Base-by-base conservation (phyloP, 1,140 invertebrate genomes). In the Lysiphlebus fabarum region DNA sequence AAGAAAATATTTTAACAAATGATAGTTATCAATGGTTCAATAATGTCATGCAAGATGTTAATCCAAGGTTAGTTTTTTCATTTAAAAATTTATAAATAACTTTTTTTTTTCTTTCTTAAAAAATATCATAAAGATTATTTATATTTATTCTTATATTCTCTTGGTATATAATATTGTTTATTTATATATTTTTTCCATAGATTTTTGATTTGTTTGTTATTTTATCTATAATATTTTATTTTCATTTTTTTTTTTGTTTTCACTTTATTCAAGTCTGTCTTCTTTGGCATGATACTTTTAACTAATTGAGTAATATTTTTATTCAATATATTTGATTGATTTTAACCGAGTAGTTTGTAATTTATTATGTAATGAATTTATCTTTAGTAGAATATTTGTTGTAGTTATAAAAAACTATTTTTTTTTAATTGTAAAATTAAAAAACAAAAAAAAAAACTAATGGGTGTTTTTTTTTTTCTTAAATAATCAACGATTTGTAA, bases 1-100 rank as follows among this genome's bases (percentile, higher is more conserved):
- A 68, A 34, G 67, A 65, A 7, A 66, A 65, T 12, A 67, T 62
- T 1, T 53, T 73, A 37, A 62, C 69, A 40, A 72, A 67, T 56
- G 69, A 73, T 58, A 69, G 72, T 40, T 76, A 63, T 59, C 74
- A 78, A 43, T 80, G 78, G 78, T 79, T 79, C 61, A 66, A 65
- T 62, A 71, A 67, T 56, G 69, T 75, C 34, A 74, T 80, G 68
- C 70, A 70, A 58, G 75, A 80, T 64, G 63, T 78, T 54, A 75
- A 80, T 56, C 70, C 76, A 61, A 79, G 74, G 78, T 80, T 47
- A 50, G 69, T 53, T n/a, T 36, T 11, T 56, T 57, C 17, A 10
- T 50, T 49, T 43, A 41, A 26, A 26, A 26, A 26, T 1, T 26
- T 0, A 12, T 56, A 41, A 37, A 55, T 41, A 33, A 26, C 38